Percentiles rank a stretch among this genome's conserved stretches.
Evolutionary conservation across 2,888 invertebrate genomes (phyloP).

Genomic region (Agrotis ipsilon): DNA sequence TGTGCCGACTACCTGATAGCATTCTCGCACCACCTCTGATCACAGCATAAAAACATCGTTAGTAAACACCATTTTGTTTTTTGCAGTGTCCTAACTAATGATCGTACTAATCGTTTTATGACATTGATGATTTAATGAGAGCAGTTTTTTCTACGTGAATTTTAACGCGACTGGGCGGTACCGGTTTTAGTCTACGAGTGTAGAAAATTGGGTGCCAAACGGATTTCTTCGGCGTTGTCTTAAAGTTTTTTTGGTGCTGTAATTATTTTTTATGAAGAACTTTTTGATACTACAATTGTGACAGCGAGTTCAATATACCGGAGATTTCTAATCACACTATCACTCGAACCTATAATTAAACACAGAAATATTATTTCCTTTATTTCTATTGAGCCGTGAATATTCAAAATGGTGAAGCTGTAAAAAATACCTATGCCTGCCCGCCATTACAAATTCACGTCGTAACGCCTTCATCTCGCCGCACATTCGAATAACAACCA

Average conservation of each 20-base stretch:
- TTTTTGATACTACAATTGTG: neutral
- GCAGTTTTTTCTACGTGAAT: conserved; percentile 64
- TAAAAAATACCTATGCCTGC: conserved; percentile 75
- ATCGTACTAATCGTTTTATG: conserved; percentile 85
- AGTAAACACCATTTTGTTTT: conserved; percentile 74
- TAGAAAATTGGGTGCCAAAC: conserved; percentile 44
- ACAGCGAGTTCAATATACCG: neutral
- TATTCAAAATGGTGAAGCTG: conserved; percentile 67
- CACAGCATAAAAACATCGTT: conserved; percentile 86
- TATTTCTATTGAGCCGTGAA: conserved; percentile 60
- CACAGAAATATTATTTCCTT: conserved; percentile 62
- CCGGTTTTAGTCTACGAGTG: conserved; percentile 42
- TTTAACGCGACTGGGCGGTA: conserved; percentile 65
- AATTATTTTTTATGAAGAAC: neutral
- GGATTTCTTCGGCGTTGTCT: conserved; percentile 21
- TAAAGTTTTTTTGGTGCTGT: conserved; percentile 2
- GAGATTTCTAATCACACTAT: conserved; percentile 25
- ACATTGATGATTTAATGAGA: conserved; percentile 84
- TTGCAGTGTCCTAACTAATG: conserved; percentile 76
- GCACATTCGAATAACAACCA: conserved; percentile 81
- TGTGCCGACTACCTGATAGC: conserved; percentile 67
- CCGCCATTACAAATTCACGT: conserved; percentile 82
- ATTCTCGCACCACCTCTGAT: conserved; percentile 75
- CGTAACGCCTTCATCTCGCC: conserved; percentile 87
- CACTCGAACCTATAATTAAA: conserved; percentile 53